Percentiles rank a stretch among this genome's conserved stretches.
phyloP scores from a whole-genome alignment of 2,797 vertebrate species.

The Fundulus diaphanus region DNA sequence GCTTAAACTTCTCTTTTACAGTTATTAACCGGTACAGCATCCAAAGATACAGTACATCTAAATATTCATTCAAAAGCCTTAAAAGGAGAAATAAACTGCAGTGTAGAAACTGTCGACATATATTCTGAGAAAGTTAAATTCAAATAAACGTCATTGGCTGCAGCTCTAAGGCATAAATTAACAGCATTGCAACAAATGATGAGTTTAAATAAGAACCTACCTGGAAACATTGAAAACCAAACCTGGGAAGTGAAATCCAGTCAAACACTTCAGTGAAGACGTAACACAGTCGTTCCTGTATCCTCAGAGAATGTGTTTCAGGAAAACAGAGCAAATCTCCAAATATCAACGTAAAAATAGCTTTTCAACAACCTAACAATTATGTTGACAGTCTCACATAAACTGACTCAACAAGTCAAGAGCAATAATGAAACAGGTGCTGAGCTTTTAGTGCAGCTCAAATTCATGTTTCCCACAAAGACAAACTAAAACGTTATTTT shows the following conservation, averaged over 20 bases:
- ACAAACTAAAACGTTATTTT: not conserved
- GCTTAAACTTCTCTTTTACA: no score
- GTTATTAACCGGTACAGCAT: not conserved
- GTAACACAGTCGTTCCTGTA: not conserved
- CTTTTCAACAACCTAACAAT: not conserved
- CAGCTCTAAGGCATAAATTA: not conserved
- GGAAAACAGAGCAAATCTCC: not conserved
- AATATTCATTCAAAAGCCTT: not conserved
- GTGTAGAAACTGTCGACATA: not conserved
- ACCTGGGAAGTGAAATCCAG: not conserved
- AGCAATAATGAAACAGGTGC: not conserved
- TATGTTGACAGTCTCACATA: not conserved
- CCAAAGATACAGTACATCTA: not conserved
- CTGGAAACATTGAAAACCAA: not conserved
- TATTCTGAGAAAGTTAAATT: not conserved
- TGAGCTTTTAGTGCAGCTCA: not conserved
- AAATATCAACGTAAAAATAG: not conserved
- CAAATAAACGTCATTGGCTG: not conserved
- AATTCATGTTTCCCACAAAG: not conserved
- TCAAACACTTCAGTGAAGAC: not conserved
- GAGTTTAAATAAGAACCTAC: not conserved
- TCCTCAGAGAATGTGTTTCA: not conserved
- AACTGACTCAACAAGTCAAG: not conserved
- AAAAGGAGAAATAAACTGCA: not conserved
- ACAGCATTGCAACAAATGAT: not conserved